These are phyloP conservation scores for Oreotragus oreotragus DNA, from an alignment of 2,113 vertebrate species.

Conservation along the genomic window DNA sequence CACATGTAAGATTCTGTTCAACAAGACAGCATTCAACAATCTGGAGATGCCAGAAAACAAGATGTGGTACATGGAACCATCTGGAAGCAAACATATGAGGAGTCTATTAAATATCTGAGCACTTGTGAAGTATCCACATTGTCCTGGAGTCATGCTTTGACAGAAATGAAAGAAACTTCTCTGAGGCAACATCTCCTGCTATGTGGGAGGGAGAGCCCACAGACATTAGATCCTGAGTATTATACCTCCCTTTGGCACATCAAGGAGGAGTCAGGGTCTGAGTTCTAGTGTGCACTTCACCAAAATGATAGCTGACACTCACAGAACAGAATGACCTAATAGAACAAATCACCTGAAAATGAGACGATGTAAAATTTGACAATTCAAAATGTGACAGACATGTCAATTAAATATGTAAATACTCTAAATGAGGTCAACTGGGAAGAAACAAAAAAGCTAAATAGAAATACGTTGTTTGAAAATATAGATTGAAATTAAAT, in stretches of 20 bases:
- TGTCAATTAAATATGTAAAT: background rate
- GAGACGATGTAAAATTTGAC: background rate
- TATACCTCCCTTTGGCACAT: background rate
- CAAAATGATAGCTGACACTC: background rate
- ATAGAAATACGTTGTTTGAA: background rate
- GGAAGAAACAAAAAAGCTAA: background rate
- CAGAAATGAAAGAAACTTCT: background rate
- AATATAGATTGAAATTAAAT: background rate
- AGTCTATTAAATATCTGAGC: background rate
- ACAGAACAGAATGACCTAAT: background rate
- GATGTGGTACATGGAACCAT: background rate
- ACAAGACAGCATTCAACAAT: background rate
- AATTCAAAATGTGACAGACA: background rate
- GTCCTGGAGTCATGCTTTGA: background rate
- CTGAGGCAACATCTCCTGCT: background rate
- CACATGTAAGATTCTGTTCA: background rate
- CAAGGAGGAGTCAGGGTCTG: too few relatives aligned
- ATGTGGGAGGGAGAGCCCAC: accelerated
- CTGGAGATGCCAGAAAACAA: background rate
- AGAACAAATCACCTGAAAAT: background rate
- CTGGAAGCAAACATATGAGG: background rate
- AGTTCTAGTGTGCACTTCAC: background rate
- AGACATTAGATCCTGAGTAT: background rate
- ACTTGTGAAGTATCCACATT: background rate
- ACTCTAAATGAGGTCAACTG: background rate